Evolutionary conservation across 2,113 vertebrate genomes (phyloP).

Genomic region (Passer domesticus): DNA sequence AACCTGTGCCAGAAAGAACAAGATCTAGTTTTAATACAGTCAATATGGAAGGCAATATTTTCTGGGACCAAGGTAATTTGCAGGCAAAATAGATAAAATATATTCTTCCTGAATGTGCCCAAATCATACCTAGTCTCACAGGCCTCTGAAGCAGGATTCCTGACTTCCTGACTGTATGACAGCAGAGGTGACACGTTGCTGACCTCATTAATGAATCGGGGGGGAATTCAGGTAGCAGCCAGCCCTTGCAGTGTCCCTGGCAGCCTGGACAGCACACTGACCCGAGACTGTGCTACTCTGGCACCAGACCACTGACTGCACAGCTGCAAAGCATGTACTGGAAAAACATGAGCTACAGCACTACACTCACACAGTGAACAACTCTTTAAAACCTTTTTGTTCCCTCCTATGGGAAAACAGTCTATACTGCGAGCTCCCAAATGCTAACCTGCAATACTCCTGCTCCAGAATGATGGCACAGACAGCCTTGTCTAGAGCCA

Average conservation of each 20-base stretch:
- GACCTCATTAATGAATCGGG: background rate
- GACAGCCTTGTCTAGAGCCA: background rate
- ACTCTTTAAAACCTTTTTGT: background rate
- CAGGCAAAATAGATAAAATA: background rate
- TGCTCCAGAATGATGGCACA: background rate
- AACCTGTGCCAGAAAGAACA: background rate
- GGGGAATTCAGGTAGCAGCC: background rate
- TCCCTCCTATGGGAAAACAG: background rate
- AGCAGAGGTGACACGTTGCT: background rate
- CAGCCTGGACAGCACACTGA: background rate
- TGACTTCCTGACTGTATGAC: background rate
- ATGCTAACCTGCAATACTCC: background rate
- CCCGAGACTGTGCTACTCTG: background rate
- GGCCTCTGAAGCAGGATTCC: background rate
- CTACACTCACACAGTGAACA: background rate
- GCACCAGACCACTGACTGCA: background rate
- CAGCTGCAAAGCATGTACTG: background rate
- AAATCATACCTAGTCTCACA: fast-evolving
- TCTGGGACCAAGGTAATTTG: background rate
- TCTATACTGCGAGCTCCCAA: background rate
- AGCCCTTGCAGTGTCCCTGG: background rate
- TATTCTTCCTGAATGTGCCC: background rate
- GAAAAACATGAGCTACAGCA: background rate
- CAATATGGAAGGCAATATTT: background rate
- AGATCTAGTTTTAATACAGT: background rate